Evolutionary conservation across 92 coral and sea anemone species (phyloP), one percentile per base, ranked within the genome.

Genomic region (Zoanthus sociatus): DNA sequence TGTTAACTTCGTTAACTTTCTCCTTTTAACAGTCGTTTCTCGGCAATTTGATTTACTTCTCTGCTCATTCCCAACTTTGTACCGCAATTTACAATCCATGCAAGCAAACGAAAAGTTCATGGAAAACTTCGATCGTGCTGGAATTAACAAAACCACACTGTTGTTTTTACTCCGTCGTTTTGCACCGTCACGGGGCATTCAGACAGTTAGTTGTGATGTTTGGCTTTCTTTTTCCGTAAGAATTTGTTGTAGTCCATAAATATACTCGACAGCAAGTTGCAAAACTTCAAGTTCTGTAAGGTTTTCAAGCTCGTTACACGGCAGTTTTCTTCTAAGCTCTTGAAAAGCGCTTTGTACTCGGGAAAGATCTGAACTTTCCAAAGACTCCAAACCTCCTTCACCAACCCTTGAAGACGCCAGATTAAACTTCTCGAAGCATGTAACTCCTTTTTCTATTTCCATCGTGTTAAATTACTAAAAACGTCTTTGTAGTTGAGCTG

Each of bases 261-360:
- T 91, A 50, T 91, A 91, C 44, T 91, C 94, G 70, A 88, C 76
- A 12, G 94, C 94, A 18, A 88, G 91, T 14, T 72, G 86, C 12
- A 91, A 79, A 6, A 91, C 89, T 53, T 91, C 94, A 12, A 91
- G 86, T 13, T 91, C 94, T 5, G 94, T 77, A 32, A 91, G 87
- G n/a, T 88, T 78, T 78, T 91, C 84, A 16, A 82, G 67, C 76
- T 84, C 94, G 67, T 73, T 64, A 30, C 73, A 84, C 5, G 94
- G 94, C 21, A 91, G 86, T 9, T 87, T 82, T n/a, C 73, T 87
- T 63, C 91, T 78, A 4, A 91, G 72, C 12, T 85, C 91, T 10
- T 87, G 54, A 58, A 91, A 91, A 2, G 94, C 94, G 44, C 92
- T 67, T 14, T 88, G 77, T 10, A 91, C 89, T 17, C 75, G 92